These are phyloP conservation scores for Chironomus riparius DNA, from an alignment of 2,888 invertebrate species.

Conservation along the genomic window DNA sequence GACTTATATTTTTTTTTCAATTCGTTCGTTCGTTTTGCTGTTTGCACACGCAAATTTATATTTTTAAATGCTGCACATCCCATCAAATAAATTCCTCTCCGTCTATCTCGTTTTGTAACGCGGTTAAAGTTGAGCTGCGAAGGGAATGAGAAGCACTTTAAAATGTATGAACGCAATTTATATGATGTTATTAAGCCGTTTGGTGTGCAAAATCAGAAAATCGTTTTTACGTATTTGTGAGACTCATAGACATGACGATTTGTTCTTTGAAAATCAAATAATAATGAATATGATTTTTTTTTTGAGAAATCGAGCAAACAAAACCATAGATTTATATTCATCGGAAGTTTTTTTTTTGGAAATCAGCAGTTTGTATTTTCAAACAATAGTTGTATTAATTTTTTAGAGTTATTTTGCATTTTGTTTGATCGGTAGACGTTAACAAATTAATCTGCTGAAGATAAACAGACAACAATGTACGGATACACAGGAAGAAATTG, in stretches of 20 bases:
- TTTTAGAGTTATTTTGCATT: background rate
- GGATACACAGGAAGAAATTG: background rate
- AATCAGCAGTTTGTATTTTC: too few relatives aligned
- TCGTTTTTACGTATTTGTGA: background rate
- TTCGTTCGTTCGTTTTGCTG: background rate
- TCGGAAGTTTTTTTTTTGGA: too few relatives aligned
- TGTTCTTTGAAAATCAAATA: too few relatives aligned
- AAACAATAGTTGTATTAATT: background rate
- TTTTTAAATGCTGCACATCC: too few relatives aligned
- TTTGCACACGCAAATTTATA: too few relatives aligned
- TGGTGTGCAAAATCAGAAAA: background rate
- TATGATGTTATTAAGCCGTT: background rate
- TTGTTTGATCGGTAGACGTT: slow-evolving; percentile 19
- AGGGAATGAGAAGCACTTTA: background rate
- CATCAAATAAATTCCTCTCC: too few relatives aligned
- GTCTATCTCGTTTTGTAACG: too few relatives aligned
- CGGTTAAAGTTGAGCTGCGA: background rate
- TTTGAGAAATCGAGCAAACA: too few relatives aligned
- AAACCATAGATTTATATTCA: too few relatives aligned
- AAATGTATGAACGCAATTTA: background rate
- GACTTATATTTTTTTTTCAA: background rate
- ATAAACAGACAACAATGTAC: background rate
- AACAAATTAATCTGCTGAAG: slow-evolving; percentile 22
- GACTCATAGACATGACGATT: too few relatives aligned
- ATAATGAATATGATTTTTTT: too few relatives aligned